Evolutionary conservation across 2,113 vertebrate genomes (phyloP), one percentile per base, ranked within the genome.

Genomic region (Rynchops niger): DNA sequence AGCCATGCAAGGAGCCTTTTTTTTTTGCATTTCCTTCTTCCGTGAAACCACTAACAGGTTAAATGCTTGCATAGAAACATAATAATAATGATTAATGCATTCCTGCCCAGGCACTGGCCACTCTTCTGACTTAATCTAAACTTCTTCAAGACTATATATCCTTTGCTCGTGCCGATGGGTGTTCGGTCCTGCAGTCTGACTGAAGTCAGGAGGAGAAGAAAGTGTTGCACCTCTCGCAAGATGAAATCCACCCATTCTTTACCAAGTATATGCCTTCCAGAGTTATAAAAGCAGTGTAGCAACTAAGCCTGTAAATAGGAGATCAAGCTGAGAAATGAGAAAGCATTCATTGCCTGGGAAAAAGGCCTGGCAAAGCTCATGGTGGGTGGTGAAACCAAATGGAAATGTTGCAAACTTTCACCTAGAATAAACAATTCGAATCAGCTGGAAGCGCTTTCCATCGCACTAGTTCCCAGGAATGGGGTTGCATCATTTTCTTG

Each of bases 401-500:
- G 94, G 95, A 96, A 96, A 97, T 84, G 67, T 97, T 95, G 91
- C 76, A 94, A 96, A 97, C 96, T 95, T 97, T 97, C 94, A 93
- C 94, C 96, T 96, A 95, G 89, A 96, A 96, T 96, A 96, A 96
- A 97, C 94, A 96, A 82, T 63, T 42, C 30, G 1, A 96, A 97
- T 94, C 93, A 97, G 93, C 84, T 95, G 93, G 78, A 95, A 95
- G 95, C 5, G 4, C 81, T 97, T 97, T 91, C 95, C 81, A 89
- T 95, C 6, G 0, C 83, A 38, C 66, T 95, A 76, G 84, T 96
- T 97, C 96, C 89, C 91, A 96, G 95, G 96, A 96, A 96, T 43
- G 72, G 59, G 17, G 27, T 95, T 97, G 93, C 96, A 88, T 97
- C 91, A 97, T 81, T 95, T 95, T 90, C 71, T 90, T 80, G 40